Base-by-base conservation (phyloP, 1,140 invertebrate genomes). In the Leptopilina boulardi region DNA sequence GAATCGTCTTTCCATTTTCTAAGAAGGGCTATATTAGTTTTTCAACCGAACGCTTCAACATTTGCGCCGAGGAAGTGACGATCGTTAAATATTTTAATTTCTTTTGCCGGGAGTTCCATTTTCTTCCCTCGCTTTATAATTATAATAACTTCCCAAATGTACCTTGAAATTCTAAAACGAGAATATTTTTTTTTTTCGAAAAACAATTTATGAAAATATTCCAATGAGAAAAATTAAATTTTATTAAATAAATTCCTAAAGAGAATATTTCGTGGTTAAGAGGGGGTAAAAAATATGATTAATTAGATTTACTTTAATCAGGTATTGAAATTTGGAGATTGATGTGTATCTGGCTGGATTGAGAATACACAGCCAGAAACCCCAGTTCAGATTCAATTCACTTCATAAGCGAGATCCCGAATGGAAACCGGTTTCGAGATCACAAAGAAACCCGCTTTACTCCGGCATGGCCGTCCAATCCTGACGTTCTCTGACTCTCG, bases 371-470 rank as follows among this genome's bases (percentile, higher is more conserved):
- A 66, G 59, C 26, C 23, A 15, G 59, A 66, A 66, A 66, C 59
- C 59, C 13, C 13, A 66, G 59, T 77, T 77, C 76, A 66, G 70
- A 59, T 59, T 72, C 76, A 42, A 77, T 77, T 77, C 76, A 77
- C 76, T 77, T 73, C 70, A 73, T 77, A 73, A 77, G 47, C 54
- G 38, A 47, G 76, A 77, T 56, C 76, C 71, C 76, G 71, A 77
- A 77, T 73, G 82, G 77, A 80, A 85, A 85, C 84, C 84, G 84
- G 84, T 85, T 85, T 83, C 73, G 70, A 66, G 80, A 85, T 85
- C 82, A 85, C 84, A 85, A 85, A 85, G 84, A 85, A 85, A 77
- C 80, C 74, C 75, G 54, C 71, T 72, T 51, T 74, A 30, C 72
- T 76, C 77, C 74, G 76, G 71, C 47, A 74, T 78, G 71, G 41